These are phyloP conservation scores for Cantharis lateralis DNA, from an alignment of 2,888 invertebrate species.

Conservation along the genomic window DNA sequence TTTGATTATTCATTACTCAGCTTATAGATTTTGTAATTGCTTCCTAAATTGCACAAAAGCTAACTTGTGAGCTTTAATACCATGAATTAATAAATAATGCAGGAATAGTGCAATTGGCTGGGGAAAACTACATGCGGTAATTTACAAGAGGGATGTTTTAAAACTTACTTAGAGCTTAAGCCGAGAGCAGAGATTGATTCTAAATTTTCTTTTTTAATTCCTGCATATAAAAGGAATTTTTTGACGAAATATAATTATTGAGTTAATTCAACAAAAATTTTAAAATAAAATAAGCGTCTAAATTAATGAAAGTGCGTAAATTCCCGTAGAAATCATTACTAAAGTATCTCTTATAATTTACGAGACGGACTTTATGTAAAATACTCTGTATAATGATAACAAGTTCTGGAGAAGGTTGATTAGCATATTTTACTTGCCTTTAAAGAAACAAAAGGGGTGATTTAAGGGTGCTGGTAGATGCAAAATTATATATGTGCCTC, in stretches of 20 bases:
- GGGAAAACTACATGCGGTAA: not conserved
- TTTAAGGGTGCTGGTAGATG: not conserved
- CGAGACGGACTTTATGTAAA: not conserved
- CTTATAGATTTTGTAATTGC: not conserved
- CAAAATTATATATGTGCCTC: not conserved
- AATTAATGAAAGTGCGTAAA: not conserved
- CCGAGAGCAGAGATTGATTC: not conserved
- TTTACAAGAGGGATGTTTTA: not conserved
- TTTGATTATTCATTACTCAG: not conserved
- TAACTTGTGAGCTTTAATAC: not conserved
- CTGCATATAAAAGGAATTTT: not conserved
- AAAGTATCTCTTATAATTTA: not conserved
- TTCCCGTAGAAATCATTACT: not conserved
- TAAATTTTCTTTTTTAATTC: too few relatives aligned
- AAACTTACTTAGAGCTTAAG: not conserved
- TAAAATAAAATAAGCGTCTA: not conserved
- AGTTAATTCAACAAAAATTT: not conserved
- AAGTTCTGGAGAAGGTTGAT: not conserved
- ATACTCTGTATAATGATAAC: not conserved
- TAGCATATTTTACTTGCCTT: not conserved
- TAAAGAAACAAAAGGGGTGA: not conserved
- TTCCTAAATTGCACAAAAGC: not conserved
- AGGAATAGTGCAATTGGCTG: not conserved
- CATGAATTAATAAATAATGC: not conserved
- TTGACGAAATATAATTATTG: not conserved